Percentiles rank a stretch among this genome's conserved stretches.
Evolutionary conservation across 2,797 vertebrate species (phyloP).

Genomic region (Oreochromis grahami): DNA sequence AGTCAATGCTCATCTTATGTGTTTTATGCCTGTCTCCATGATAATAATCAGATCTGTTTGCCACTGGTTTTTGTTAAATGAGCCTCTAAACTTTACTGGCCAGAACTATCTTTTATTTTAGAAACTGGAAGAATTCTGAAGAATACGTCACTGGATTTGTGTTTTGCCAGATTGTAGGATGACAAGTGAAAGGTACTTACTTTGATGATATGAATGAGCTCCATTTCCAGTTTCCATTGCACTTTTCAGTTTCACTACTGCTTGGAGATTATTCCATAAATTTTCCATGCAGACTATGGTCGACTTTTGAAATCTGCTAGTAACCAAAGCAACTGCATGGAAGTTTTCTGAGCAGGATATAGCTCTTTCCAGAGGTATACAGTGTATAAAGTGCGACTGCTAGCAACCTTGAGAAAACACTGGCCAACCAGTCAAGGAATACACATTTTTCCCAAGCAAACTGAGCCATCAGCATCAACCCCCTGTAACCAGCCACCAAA

Average conservation of each 20-base stretch:
- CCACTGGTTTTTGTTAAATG: neutral
- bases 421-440: neutral
- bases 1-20: neutral
- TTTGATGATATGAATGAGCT: neutral
- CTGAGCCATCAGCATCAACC: neutral
- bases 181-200: neutral
- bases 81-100: neutral
- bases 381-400: neutral
- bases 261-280: neutral
- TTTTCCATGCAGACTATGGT: neutral
- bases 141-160: neutral
- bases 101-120: neutral
- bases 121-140: neutral
- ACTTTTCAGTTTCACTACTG: neutral
- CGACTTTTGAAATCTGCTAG: neutral
- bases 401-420: accelerated
- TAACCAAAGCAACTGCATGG: neutral
- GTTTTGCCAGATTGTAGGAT: neutral
- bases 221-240: neutral
- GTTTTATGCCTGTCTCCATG: neutral
- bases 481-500: neutral
- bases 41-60: slow-evolving; percentile 10
- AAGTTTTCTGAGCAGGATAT: neutral
- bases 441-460: neutral
- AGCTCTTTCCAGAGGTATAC: neutral